phyloP scores from a whole-genome alignment of 2,797 vertebrate genomes.

The Malacoraja senta region DNA sequence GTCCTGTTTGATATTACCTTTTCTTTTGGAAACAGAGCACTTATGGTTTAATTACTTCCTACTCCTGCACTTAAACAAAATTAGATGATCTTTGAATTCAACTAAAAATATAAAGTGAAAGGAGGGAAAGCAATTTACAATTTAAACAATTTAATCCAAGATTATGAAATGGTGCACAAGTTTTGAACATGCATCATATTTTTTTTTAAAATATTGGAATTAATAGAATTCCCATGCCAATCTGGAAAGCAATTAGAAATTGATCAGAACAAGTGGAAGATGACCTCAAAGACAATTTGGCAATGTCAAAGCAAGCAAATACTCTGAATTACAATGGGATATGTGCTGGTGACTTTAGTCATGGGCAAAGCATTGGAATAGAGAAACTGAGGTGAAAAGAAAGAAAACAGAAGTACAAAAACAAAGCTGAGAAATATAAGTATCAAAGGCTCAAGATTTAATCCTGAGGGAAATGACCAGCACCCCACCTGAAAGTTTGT shows the following conservation, averaged over 20 bases:
- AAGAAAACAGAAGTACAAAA: background rate
- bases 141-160: background rate
- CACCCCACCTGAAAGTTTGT: background rate
- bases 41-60: conserved; percentile 35
- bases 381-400: background rate
- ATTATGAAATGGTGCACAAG: background rate
- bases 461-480: background rate
- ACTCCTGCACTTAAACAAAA: background rate
- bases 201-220: background rate
- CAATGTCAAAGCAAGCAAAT: background rate
- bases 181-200: background rate
- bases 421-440: background rate
- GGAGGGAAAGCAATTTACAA: background rate
- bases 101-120: background rate
- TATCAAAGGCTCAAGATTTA: background rate
- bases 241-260: background rate
- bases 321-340: background rate
- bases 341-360: background rate
- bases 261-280: background rate
- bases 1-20: background rate
- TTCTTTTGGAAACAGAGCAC: background rate
- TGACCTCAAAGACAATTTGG: background rate
- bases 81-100: background rate
- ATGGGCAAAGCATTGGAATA: background rate
- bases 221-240: background rate